Evolutionary conservation across 2,797 vertebrate species (phyloP).

Genomic region (Parauchenoglanis ngamensis): DNA sequence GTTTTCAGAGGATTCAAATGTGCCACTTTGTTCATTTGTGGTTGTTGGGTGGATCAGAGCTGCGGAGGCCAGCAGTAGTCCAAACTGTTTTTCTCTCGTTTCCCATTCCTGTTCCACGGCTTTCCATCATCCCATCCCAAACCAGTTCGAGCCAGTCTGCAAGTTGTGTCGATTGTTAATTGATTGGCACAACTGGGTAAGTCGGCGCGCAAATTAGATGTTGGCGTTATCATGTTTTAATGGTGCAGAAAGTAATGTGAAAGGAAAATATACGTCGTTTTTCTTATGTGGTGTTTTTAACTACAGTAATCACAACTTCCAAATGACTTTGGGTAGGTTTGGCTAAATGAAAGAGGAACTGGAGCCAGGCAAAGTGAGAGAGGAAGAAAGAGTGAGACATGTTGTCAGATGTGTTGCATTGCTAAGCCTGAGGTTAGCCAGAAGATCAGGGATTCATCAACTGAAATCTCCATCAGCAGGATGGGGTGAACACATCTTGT

Average conservation of each 20-base stretch:
- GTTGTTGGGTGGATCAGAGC: conserved; percentile 69
- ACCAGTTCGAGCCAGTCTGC: conserved; percentile 16
- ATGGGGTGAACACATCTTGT: conserved; percentile 60
- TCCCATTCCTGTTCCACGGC: conserved; percentile 31
- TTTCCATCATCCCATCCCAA: conserved; percentile 21
- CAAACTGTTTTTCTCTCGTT: conserved; percentile 47
- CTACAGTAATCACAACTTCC: conserved; percentile 14
- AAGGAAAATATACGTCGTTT: conserved; percentile 20
- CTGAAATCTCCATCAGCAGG: conserved; percentile 50
- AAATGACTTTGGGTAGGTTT: conserved; percentile 5
- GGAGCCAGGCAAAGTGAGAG: not conserved
- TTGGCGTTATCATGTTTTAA: conserved; percentile 5
- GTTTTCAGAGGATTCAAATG: conserved; percentile 56
- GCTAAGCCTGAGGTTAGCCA: conserved; percentile 35
- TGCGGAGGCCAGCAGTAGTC: conserved; percentile 52
- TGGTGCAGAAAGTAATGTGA: conserved; percentile 5
- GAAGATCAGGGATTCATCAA: conserved; percentile 56
- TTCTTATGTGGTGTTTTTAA: not conserved
- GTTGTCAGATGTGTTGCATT: conserved; percentile 33
- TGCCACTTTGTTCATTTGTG: conserved; percentile 70
- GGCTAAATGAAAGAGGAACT: not conserved
- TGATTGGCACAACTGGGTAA: not conserved
- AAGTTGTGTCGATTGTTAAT: conserved; percentile 6
- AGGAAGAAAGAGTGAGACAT: conserved; percentile 1
- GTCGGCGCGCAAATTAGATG: not conserved